Conservation (phyloP, 2,113 vertebrate species). For the Chloebia gouldiae region DNA sequence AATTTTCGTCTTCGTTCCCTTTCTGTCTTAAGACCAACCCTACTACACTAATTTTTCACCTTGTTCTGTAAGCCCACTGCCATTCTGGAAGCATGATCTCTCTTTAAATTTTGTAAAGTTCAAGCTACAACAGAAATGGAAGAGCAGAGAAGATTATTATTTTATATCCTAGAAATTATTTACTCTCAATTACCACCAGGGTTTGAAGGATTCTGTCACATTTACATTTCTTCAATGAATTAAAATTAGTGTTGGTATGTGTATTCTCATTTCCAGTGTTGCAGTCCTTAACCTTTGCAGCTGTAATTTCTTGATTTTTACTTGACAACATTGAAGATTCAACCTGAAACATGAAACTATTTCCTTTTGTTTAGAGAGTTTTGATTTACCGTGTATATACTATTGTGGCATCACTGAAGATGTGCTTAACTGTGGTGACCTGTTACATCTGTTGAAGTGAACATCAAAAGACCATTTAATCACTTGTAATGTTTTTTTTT, state of each 20-base stretch:
- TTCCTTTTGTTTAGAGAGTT: background rate
- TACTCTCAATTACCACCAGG: background rate
- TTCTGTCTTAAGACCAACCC: background rate
- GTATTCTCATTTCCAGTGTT: background rate
- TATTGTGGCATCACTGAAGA: background rate
- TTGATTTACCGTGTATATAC: background rate
- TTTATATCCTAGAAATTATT: background rate
- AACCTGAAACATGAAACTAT: background rate
- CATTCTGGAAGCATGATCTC: background rate
- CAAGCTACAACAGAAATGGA: background rate
- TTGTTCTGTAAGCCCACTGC: background rate
- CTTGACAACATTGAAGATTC: background rate
- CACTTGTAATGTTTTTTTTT: constrained; percentile 61
- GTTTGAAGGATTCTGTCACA: background rate
- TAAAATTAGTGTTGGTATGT: background rate
- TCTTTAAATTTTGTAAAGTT: background rate
- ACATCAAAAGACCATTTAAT: constrained; percentile 73
- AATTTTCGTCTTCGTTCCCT: background rate
- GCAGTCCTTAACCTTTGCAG: background rate
- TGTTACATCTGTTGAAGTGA: constrained; percentile 52
- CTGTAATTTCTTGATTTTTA: background rate
- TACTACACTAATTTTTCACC: background rate
- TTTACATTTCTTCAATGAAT: background rate
- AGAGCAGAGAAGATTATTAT: background rate
- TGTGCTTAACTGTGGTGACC: constrained; percentile 46